phyloP scores from a whole-genome alignment of 2,113 vertebrate genomes.

The Lophochroa leadbeateri region DNA sequence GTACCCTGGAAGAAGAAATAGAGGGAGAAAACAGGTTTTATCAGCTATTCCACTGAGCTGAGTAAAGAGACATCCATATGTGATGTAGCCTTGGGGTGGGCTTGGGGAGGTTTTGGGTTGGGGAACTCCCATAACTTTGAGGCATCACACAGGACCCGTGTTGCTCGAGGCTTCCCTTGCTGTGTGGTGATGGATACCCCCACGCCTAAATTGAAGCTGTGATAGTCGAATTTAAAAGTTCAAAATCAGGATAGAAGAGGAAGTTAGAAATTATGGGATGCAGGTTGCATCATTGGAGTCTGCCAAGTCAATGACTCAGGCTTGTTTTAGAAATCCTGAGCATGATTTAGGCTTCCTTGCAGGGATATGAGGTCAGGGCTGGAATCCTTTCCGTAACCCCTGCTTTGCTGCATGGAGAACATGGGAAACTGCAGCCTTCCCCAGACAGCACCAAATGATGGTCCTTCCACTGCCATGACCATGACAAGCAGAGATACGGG shows the following conservation, averaged over 20 bases:
- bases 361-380: not conserved
- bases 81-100: not conserved
- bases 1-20: too few species aligned
- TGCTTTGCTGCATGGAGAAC: not conserved
- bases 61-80: too few species aligned
- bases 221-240: not conserved
- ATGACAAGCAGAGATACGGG: rapidly evolving
- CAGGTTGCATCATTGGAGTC: not conserved
- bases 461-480: not conserved
- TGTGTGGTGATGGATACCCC: rapidly evolving
- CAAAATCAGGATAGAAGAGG: not conserved
- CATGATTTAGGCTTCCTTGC: not conserved
- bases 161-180: not conserved
- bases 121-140: not conserved
- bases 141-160: not conserved
- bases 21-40: too few species aligned
- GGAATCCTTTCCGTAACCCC: not conserved
- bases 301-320: not conserved
- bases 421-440: rapidly evolving
- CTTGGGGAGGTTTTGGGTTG: rapidly evolving
- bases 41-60: too few species aligned
- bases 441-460: not conserved
- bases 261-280: not conserved
- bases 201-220: not conserved
- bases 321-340: not conserved